phyloP scores from a whole-genome alignment of 1,140 invertebrate species.

The Lepidotrigona ventralis region DNA sequence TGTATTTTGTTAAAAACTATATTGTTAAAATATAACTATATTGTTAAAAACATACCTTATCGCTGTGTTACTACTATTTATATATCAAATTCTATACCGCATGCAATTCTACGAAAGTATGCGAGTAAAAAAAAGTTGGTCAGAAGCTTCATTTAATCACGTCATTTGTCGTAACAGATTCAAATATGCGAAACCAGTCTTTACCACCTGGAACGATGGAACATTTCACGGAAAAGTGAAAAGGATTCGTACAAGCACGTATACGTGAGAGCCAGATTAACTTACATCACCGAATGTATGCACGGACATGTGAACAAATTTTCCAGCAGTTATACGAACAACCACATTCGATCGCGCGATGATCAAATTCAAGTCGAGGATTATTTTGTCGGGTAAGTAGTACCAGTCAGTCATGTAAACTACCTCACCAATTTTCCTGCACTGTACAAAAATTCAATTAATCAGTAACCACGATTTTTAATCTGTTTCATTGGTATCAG shows the following conservation, averaged over 20 bases:
- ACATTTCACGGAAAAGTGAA: too few relatives aligned
- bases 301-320: conserved; percentile 60
- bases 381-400: conserved; percentile 50
- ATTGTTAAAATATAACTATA: neutral
- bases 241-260: neutral
- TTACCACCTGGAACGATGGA: conserved; percentile 59
- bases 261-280: neutral
- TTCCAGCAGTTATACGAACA: conserved; percentile 64
- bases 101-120: neutral
- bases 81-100: neutral
- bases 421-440: conserved; percentile 57
- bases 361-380: conserved; percentile 59
- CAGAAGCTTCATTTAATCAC: neutral
- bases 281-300: conserved; percentile 64
- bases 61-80: neutral
- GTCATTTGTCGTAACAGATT: conserved; percentile 44
- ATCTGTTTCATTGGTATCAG: too few relatives aligned
- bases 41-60: neutral
- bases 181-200: conserved; percentile 51
- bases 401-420: conserved; percentile 67
- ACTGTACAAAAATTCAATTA: conserved; percentile 46
- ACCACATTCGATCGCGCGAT: conserved; percentile 58
- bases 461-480: too few relatives aligned
- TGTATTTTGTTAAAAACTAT: neutral
- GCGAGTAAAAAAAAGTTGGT: neutral